phyloP scores from a whole-genome alignment of 2,113 vertebrate genomes.

The Myxocyprinus asiaticus region DNA sequence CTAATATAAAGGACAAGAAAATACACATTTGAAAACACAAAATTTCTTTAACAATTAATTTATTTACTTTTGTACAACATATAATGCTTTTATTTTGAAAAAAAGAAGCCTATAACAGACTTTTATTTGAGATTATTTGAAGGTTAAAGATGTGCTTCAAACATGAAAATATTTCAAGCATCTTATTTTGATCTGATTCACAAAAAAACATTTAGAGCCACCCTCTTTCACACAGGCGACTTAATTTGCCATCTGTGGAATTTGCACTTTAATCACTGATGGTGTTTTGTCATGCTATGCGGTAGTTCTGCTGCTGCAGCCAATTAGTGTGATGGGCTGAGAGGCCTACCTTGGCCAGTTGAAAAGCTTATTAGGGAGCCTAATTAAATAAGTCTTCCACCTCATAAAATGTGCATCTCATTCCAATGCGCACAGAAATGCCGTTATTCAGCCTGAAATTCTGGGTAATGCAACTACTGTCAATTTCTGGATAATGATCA shows the following conservation, averaged over 20 bases:
- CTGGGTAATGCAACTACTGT: conserved; percentile 38
- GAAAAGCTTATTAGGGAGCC: conserved; percentile 83
- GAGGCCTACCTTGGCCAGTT: conserved; percentile 79
- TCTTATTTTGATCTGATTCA: background rate
- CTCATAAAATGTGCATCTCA: conserved; percentile 76
- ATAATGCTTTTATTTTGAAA: no score
- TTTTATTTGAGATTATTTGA: no score
- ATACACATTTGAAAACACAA: no score
- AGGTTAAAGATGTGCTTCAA: no score
- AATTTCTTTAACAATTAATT: no score
- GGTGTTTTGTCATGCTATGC: conserved; percentile 86
- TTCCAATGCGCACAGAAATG: conserved; percentile 70
- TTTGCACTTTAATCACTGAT: conserved; percentile 84
- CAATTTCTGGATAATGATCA: conserved; percentile 23
- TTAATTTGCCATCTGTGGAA: conserved; percentile 82
- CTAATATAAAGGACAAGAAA: background rate
- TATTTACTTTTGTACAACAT: no score
- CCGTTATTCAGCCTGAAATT: conserved; percentile 33
- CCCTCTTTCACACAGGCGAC: conserved; percentile 55
- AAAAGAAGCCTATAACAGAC: no score
- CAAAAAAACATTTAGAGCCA: conserved; percentile 10
- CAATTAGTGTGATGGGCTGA: conserved; percentile 85
- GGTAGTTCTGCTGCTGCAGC: conserved; percentile 78
- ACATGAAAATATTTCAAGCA: no score
- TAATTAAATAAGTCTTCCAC: conserved; percentile 83